phyloP scores from a whole-genome alignment of 1,140 invertebrate species.

The Odontomachus brunneus region DNA sequence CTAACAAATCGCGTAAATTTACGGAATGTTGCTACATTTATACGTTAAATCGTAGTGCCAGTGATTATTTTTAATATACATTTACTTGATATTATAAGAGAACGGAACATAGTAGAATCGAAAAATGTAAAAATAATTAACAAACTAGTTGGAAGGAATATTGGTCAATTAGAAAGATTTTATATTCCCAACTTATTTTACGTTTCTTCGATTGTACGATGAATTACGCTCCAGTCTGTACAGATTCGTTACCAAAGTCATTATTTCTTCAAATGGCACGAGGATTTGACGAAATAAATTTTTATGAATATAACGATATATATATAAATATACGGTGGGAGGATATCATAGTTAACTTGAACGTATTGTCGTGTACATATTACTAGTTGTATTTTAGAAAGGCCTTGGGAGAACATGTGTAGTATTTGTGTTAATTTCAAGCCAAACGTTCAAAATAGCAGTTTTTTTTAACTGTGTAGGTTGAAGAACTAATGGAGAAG shows the following conservation, averaged over 20 bases:
- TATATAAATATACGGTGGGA: not conserved
- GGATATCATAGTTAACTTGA: constrained; percentile 1
- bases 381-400: constrained; percentile 27
- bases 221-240: not conserved
- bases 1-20: constrained; percentile 30
- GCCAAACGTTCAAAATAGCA: not conserved
- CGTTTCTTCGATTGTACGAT: too few relatives aligned
- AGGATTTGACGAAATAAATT: constrained; percentile 46
- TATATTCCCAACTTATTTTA: too few relatives aligned
- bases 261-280: constrained; percentile 23
- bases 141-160: too few relatives aligned
- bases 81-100: too few relatives aligned
- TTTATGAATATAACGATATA: constrained; percentile 36
- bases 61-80: constrained; percentile 9
- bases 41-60: constrained; percentile 25
- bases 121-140: too few relatives aligned
- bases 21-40: constrained; percentile 42
- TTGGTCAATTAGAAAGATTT: too few relatives aligned
- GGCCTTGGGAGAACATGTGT: constrained; percentile 15
- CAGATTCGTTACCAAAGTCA: constrained; percentile 67
- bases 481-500: not conserved
- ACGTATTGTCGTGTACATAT: constrained; percentile 28
- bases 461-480: constrained; percentile 12
- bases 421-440: constrained; percentile 37
- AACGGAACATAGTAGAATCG: too few relatives aligned